Evolutionary conservation across 1,140 invertebrate genomes (phyloP).

Genomic region (Zaprionus kolodkinae): DNA sequence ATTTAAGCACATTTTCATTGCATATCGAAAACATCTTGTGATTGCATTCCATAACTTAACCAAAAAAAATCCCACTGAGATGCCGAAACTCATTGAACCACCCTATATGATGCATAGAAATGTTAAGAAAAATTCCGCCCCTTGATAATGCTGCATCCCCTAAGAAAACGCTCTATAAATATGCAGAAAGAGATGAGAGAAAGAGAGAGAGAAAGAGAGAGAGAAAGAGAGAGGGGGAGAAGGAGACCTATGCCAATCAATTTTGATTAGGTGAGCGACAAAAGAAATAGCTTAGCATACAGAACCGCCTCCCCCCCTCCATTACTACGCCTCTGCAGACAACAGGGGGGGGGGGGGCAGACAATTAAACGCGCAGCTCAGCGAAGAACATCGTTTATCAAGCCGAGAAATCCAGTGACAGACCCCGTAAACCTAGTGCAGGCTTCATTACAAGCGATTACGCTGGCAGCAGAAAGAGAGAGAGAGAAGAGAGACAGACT

Average conservation of each 20-base stretch:
- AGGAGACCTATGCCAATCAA: constrained; percentile 45
- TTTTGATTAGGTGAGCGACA: constrained; percentile 64
- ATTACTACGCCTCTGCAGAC: constrained; percentile 14
- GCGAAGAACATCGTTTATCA: constrained; percentile 72
- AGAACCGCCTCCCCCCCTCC: background rate
- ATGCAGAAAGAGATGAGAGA: background rate
- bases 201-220: background rate
- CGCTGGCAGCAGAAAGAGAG: background rate
- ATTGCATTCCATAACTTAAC: background rate
- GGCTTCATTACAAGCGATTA: constrained; percentile 77
- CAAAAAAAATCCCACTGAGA: background rate
- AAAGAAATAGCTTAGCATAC: constrained; percentile 48
- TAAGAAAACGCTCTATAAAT: background rate
- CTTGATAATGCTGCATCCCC: background rate
- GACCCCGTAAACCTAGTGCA: constrained; percentile 47
- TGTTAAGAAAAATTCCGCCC: background rate
- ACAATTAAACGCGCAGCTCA: constrained; percentile 73
- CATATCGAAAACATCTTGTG: background rate
- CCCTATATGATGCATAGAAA: background rate
- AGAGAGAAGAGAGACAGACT: background rate
- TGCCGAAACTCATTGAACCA: background rate
- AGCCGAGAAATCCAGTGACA: constrained; percentile 20
- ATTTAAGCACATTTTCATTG: background rate
- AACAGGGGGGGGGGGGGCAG: constrained; percentile 58
- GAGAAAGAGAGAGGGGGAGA: background rate